These are phyloP conservation scores for Ichneumon xanthorius DNA, from an alignment of 2,888 invertebrate genomes.

Conservation along the genomic window DNA sequence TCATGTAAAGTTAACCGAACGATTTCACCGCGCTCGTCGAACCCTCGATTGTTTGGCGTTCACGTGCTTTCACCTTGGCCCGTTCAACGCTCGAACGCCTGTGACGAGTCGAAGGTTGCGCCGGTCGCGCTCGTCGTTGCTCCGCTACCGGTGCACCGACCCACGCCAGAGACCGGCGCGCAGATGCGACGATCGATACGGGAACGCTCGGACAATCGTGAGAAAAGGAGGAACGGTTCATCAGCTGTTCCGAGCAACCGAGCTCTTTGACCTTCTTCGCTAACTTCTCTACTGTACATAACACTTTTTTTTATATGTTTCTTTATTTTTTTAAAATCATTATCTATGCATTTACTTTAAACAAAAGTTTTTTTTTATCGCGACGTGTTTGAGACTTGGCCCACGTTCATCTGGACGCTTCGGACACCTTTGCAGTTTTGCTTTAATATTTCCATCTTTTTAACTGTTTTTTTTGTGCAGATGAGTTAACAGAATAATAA, in stretches of 20 bases:
- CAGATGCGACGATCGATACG: slow-evolving; percentile 44
- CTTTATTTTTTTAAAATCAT: not conserved
- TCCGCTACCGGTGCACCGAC: slow-evolving; percentile 5
- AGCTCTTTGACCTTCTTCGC: no score
- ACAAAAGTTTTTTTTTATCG: not conserved
- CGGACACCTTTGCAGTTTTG: no score
- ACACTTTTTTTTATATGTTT: no score
- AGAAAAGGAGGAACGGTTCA: not conserved
- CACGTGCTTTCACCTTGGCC: not conserved
- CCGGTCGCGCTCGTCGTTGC: not conserved
- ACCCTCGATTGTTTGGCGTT: not conserved
- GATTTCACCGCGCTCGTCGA: not conserved
- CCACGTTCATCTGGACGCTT: no score
- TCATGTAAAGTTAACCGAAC: not conserved
- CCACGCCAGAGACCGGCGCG: not conserved
- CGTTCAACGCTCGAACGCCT: not conserved
- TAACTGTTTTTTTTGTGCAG: no score
- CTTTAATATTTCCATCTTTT: no score
- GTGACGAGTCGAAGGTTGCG: not conserved
- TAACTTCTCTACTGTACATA: no score
- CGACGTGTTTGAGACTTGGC: no score
- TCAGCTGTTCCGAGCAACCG: slow-evolving; percentile 1
- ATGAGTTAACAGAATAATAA: not conserved
- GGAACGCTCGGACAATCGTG: slow-evolving; percentile 35
- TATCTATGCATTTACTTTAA: not conserved